Conservation (phyloP, 1,140 invertebrate genomes). For the Hylaeus anthracinus region DNA sequence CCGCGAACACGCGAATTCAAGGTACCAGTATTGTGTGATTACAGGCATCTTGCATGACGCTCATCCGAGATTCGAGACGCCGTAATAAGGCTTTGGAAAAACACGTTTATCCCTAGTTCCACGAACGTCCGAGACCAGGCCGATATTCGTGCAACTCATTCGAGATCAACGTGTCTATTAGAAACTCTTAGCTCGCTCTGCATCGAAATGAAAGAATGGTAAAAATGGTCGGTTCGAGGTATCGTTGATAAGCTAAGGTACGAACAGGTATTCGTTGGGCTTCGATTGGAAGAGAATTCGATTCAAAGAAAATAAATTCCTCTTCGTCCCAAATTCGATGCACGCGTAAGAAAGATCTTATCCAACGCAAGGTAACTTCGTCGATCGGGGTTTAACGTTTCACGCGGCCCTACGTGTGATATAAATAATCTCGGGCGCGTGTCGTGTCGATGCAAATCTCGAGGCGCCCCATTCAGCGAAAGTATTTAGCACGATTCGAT, state of each 20-base stretch:
- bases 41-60: conserved; percentile 57
- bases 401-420: conserved; percentile 12
- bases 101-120: conserved; percentile 16
- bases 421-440: conserved; percentile 24
- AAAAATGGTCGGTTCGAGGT: background rate
- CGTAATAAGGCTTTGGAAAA: conserved; percentile 23
- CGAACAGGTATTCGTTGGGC: too few species aligned
- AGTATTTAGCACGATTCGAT: conserved; percentile 1
- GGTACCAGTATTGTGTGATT: conserved; percentile 65
- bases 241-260: too few species aligned
- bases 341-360: conserved; percentile 41
- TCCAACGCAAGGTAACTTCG: conserved; percentile 52
- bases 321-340: too few species aligned
- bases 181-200: too few species aligned
- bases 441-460: conserved; percentile 16
- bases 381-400: conserved; percentile 42
- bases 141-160: conserved; percentile 36
- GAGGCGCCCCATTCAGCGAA: background rate
- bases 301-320: too few species aligned
- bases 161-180: conserved; percentile 22
- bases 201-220: too few species aligned
- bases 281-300: too few species aligned
- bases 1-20: conserved; percentile 74
- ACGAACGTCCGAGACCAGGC: background rate
- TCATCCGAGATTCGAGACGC: conserved; percentile 52